Conservation (phyloP, 2,797 vertebrate species). For the Sebastes elongatus region DNA sequence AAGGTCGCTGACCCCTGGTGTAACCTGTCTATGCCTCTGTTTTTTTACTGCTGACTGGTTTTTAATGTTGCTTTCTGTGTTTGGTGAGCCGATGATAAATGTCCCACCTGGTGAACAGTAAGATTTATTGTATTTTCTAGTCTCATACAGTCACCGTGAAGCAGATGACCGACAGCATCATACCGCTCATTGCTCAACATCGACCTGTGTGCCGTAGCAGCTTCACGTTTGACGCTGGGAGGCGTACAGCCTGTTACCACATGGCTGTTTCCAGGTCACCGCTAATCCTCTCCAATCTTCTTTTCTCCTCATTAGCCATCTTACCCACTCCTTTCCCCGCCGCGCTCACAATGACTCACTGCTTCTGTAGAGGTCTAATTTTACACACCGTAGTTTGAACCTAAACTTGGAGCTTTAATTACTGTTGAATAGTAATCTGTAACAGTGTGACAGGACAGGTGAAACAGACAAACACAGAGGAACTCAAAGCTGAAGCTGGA, state of each 20-base stretch:
- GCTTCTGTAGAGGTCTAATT: slow-evolving; percentile 27
- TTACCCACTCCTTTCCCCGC: slow-evolving; percentile 52
- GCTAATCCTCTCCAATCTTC: slow-evolving; percentile 78
- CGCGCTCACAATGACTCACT: slow-evolving; percentile 20
- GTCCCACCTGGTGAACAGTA: too few relatives aligned
- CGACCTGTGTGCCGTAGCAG: neutral
- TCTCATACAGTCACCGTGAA: neutral
- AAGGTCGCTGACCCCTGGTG: too few relatives aligned
- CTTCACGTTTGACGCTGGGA: slow-evolving; percentile 57
- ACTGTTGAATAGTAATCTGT: neutral
- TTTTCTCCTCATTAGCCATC: slow-evolving; percentile 75
- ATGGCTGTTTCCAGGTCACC: slow-evolving; percentile 76
- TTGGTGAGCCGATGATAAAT: too few relatives aligned
- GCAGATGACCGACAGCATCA: neutral
- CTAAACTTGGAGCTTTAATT: neutral
- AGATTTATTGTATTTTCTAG: too few relatives aligned
- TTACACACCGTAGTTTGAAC: slow-evolving; percentile 9
- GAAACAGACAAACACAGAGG: neutral
- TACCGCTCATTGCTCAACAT: neutral
- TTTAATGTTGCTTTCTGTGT: too few relatives aligned
- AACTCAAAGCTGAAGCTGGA: neutral
- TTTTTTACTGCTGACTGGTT: too few relatives aligned
- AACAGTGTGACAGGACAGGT: neutral
- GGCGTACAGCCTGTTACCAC: slow-evolving; percentile 40
- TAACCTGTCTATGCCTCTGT: too few relatives aligned